These are phyloP conservation scores for Leucoraja erinaceus DNA, from an alignment of 2,113 vertebrate genomes.

Conservation along the genomic window DNA sequence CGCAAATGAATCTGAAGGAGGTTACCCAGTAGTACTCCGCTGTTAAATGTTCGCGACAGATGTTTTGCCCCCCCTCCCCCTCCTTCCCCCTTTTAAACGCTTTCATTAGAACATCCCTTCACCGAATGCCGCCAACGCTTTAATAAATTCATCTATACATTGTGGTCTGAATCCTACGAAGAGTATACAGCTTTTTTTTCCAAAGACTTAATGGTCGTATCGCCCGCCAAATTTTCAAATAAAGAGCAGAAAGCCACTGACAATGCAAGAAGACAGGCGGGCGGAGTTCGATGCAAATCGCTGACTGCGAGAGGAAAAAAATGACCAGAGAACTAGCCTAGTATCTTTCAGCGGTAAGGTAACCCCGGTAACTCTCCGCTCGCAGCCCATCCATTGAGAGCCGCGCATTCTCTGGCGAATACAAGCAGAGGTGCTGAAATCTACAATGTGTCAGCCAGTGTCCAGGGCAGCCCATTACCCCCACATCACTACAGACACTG, in stretches of 20 bases:
- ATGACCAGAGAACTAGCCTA: neutral
- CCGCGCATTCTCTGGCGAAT: neutral
- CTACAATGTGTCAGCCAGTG: neutral
- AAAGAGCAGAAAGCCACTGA: neutral
- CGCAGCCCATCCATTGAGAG: neutral
- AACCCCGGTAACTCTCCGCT: neutral
- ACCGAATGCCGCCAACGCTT: neutral
- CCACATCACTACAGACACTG: too few relatives aligned
- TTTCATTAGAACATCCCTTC: neutral
- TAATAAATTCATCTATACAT: neutral
- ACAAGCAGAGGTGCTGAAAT: neutral
- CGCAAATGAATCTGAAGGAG: neutral
- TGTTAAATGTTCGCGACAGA: neutral
- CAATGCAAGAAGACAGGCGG: neutral
- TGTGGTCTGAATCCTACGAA: conserved; percentile 19
- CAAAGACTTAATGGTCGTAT: neutral
- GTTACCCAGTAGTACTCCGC: too few relatives aligned
- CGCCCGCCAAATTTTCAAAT: conserved; percentile 35
- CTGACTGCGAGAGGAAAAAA: neutral
- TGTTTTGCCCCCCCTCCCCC: neutral
- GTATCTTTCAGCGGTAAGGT: neutral
- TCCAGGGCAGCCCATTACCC: neutral
- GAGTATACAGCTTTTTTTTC: neutral
- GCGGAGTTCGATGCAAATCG: conserved; percentile 27
- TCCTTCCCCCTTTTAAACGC: neutral